Base-by-base conservation (phyloP, 2,888 invertebrate genomes). In the Rhopalosiphum nymphaeae region DNA sequence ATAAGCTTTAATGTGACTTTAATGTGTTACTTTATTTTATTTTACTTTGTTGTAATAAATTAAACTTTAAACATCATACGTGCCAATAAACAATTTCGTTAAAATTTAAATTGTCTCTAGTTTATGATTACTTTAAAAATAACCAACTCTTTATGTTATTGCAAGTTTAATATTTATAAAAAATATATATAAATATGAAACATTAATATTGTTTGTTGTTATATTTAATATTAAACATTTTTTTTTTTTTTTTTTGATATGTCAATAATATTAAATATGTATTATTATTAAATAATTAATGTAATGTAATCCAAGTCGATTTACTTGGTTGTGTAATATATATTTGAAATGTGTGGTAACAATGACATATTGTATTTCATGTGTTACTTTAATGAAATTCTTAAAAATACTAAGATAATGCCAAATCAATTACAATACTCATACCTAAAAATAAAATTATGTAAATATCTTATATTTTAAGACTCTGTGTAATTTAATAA, bases 11-110 rank as follows among this genome's bases (percentile, higher is more conserved):
- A 89, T 84, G 57, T 89, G 89, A 57, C 42, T 57, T 36, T 78
- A 88, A 93, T 93, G 84, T 46, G 25, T 44, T 44, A 84, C 56
- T 89, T 78, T 78, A 10, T 89, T 56, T 89, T 88, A 78, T 26
- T n/a, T n/a, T n/a, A n/a, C n/a, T 3, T 88, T 53, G 26, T 84
- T 88, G 29, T 67, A 88, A 92, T 86, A 67, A 67, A 49, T 57
- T 67, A 36, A 61, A 16, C 44, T 36, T 46, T 53, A 42, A n/a
- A 36, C 21, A 78, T 87, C 16, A 46, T 21, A 87, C 16, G 29
- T 86, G 49, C 36, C 49, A 49, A 78, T 89, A 44, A 26, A 57
- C 25, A 46, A 56, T 86, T 86, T 86, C n/a, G 5, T 86, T n/a
- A 13, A 86, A 44, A 57, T 3, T 36, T 56, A 56, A 84, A 85